These are phyloP conservation scores for Melanotaenia boesemani DNA, from an alignment of 2,797 vertebrate genomes.

Conservation along the genomic window DNA sequence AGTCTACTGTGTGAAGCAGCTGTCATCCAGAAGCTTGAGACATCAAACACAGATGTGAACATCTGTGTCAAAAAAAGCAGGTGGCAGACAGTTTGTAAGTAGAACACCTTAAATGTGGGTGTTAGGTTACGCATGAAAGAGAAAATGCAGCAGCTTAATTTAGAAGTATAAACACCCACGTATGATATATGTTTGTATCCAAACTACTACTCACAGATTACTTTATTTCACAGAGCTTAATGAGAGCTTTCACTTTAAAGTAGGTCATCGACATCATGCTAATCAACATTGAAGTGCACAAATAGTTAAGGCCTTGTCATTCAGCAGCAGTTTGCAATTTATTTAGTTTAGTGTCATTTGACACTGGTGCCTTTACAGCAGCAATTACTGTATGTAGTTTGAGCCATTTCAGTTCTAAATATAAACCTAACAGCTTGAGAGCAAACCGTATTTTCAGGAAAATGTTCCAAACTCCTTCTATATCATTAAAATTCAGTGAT, in stretches of 20 bases:
- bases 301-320: slow-evolving; percentile 51
- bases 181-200: slow-evolving; percentile 18
- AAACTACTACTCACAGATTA: slow-evolving; percentile 22
- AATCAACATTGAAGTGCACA: slow-evolving; percentile 35
- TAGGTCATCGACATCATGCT: slow-evolving; percentile 52
- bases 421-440: neutral
- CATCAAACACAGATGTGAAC: slow-evolving; percentile 36
- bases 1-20: slow-evolving; percentile 2
- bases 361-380: slow-evolving; percentile 8
- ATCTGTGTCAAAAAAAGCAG: slow-evolving; percentile 1
- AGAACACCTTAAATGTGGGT: slow-evolving; percentile 12
- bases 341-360: slow-evolving; percentile 24
- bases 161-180: slow-evolving; percentile 33
- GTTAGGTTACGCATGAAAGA: slow-evolving; percentile 46
- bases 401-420: neutral
- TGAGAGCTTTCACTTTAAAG: slow-evolving; percentile 40
- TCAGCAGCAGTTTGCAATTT: neutral
- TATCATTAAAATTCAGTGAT: neutral
- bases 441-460: neutral
- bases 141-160: slow-evolving; percentile 34
- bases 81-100: slow-evolving; percentile 8
- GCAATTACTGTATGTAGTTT: neutral
- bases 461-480: neutral
- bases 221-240: slow-evolving; percentile 36
- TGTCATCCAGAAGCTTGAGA: slow-evolving; percentile 30